A percentile compares a stretch with the other conserved stretches of the same genome.
These are phyloP conservation scores for Drosophila anomelani DNA, from an alignment of 2,888 invertebrate species.

Conservation along the genomic window DNA sequence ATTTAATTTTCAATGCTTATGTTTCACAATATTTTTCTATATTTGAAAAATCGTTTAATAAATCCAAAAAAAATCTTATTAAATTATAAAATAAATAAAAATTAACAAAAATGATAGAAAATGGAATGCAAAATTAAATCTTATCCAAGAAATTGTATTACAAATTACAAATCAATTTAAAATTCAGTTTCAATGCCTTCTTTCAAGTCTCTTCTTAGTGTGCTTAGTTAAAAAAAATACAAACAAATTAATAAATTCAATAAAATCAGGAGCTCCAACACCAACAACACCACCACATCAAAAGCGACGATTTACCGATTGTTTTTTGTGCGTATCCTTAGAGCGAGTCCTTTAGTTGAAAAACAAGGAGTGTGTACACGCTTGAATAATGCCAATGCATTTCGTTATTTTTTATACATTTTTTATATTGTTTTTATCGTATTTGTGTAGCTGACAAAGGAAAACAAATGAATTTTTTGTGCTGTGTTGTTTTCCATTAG, in stretches of 20 bases:
- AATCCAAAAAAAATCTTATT: too few species aligned
- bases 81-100: too few species aligned
- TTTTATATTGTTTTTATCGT: conserved; percentile 5
- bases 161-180: not conserved
- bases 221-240: not conserved
- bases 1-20: too few species aligned
- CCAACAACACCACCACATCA: conserved; percentile 28
- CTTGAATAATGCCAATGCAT: conserved; percentile 25
- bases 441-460: conserved; percentile 33
- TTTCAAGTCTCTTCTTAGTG: conserved; percentile 1
- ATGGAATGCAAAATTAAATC: too few species aligned
- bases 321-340: conserved; percentile 14
- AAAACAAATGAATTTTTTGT: conserved; percentile 14
- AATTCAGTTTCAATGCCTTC: not conserved
- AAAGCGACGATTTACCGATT: conserved; percentile 15
- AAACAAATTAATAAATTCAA: not conserved
- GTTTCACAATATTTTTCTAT: too few species aligned
- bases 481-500: conserved; percentile 36
- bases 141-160: too few species aligned
- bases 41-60: too few species aligned
- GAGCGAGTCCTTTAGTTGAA: conserved; percentile 23
- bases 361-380: conserved; percentile 5
- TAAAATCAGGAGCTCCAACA: not conserved
- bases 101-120: not conserved
- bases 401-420: conserved; percentile 10